Percentiles rank a stretch among this genome's conserved stretches.
Evolutionary conservation across 2,113 vertebrate genomes (phyloP).

Genomic region (Pavo muticus): DNA sequence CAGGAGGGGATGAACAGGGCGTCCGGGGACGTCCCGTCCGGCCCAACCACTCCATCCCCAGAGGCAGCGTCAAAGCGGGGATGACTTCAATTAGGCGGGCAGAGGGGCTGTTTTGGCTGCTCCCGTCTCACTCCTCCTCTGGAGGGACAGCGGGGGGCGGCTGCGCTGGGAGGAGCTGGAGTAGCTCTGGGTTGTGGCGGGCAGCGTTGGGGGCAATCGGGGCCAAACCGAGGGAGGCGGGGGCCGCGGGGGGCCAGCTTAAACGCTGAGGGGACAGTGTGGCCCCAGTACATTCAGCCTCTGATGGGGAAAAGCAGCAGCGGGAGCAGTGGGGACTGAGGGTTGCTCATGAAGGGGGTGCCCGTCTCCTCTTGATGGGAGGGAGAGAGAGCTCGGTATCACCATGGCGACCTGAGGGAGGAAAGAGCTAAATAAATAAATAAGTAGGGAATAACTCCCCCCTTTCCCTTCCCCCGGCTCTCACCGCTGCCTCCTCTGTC

Average conservation of each 20-base stretch:
- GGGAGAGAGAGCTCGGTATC: slow-evolving; percentile 78
- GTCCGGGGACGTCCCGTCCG: neutral
- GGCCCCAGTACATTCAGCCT: neutral
- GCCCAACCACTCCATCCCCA: neutral
- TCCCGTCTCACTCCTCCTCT: neutral
- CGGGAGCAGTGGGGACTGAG: neutral
- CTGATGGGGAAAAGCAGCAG: neutral
- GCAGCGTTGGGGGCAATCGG: neutral
- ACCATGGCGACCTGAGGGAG: slow-evolving; percentile 85
- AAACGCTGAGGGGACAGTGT: neutral
- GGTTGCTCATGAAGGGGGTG: slow-evolving; percentile 67
- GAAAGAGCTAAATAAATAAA: slow-evolving; percentile 64
- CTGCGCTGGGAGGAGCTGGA: neutral
- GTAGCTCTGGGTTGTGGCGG: neutral
- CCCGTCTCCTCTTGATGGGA: slow-evolving; percentile 74
- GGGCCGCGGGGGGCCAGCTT: too few relatives aligned
- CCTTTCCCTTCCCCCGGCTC: neutral
- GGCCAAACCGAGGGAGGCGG: neutral
- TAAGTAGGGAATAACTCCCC: slow-evolving; percentile 24
- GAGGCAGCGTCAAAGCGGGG: neutral
- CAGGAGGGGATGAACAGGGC: neutral
- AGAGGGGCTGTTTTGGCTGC: neutral
- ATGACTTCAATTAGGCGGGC: neutral
- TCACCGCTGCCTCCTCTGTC: neutral
- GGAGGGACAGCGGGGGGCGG: neutral